phyloP scores from a whole-genome alignment of 1,140 invertebrate species.

The Cydia pomonella region DNA sequence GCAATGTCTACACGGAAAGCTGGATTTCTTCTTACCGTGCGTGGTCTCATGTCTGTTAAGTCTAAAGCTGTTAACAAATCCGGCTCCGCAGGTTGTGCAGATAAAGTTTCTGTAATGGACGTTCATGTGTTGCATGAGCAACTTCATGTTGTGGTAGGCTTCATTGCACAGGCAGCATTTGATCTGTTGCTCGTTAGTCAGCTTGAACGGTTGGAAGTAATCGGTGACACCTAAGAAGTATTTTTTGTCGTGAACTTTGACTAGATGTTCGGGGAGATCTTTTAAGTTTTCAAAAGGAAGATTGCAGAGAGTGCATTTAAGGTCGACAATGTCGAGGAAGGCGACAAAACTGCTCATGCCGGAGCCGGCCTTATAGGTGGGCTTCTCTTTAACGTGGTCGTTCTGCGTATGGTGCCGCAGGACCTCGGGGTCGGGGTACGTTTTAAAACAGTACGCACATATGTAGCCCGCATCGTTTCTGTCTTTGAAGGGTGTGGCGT shows the following conservation, averaged over 20 bases:
- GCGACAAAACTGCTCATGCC: slow-evolving; percentile 68
- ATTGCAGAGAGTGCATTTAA: slow-evolving; percentile 69
- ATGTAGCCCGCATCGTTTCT: slow-evolving; percentile 69
- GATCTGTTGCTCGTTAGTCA: slow-evolving; percentile 64
- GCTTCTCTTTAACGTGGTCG: slow-evolving; percentile 66
- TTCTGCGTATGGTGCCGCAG: slow-evolving; percentile 61
- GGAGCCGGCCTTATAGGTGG: slow-evolving; percentile 64
- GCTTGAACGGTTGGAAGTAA: slow-evolving; percentile 71
- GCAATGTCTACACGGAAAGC: slow-evolving; percentile 65
- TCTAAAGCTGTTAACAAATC: slow-evolving; percentile 70
- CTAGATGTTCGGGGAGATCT: slow-evolving; percentile 63
- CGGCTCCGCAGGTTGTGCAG: slow-evolving; percentile 68
- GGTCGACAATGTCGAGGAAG: slow-evolving; percentile 67
- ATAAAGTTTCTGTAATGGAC: slow-evolving; percentile 72
- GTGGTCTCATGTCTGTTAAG: slow-evolving; percentile 68
- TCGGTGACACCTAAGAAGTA: slow-evolving; percentile 64
- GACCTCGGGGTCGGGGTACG: slow-evolving; percentile 57
- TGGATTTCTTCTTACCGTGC: slow-evolving; percentile 66
- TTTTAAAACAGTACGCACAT: slow-evolving; percentile 72
- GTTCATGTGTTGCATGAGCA: slow-evolving; percentile 75
- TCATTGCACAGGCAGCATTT: slow-evolving; percentile 68
- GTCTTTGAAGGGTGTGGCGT: slow-evolving; percentile 73
- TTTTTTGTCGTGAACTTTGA: slow-evolving; percentile 62
- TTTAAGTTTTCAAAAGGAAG: slow-evolving; percentile 53
- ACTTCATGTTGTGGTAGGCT: slow-evolving; percentile 70